Base-by-base conservation (phyloP, 1,140 invertebrate species). In the Macrotrachela quadricornifera region DNA sequence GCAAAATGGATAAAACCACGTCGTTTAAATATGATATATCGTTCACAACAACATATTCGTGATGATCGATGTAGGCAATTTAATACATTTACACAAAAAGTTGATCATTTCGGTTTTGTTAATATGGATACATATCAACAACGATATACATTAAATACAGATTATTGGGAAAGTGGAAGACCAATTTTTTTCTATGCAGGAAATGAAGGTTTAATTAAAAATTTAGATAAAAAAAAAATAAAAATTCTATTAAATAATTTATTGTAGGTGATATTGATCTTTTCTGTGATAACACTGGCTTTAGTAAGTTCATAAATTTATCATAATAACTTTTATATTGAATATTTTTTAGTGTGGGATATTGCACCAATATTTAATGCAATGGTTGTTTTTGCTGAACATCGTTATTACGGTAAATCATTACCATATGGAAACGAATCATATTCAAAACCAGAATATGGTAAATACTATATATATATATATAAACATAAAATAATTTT, bases 101-200 rank as follows among this genome's bases (percentile, higher is more conserved):
- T 30, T 8, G 21, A 30, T 30, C 21, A 30, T 30, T 30, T 30
- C 8, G 21, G 21, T 30, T 30, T 30, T 30, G 21, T 30, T 30
- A 30, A 30, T 30, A 30, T 30, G 21, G 21, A 30, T 30, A 30
- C 21, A 4, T 30, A 30, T 30, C 21, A 30, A 30, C 21, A 30
- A 30, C 21, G 21, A 30, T 30, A 30, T 30, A 30, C 21, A 30
- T 30, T 30, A 30, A 30, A 30, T 30, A 30, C 21, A 30, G 21
- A 30, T 30, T 8, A 30, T 30, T 30, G 21, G 21, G 21, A 30
- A 30, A 30, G 21, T 30, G 21, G 21, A 30, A 2, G 21, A 30
- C 85, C 88, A 1, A 85, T 95, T 58, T 88, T 92, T 65, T 91
- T 95, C 64, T 97, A 96, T 63, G 85, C 88, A 13, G 91, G 91